Evolutionary conservation across 2,888 invertebrate species (phyloP).

Genomic region (Harpalus rufipes): DNA sequence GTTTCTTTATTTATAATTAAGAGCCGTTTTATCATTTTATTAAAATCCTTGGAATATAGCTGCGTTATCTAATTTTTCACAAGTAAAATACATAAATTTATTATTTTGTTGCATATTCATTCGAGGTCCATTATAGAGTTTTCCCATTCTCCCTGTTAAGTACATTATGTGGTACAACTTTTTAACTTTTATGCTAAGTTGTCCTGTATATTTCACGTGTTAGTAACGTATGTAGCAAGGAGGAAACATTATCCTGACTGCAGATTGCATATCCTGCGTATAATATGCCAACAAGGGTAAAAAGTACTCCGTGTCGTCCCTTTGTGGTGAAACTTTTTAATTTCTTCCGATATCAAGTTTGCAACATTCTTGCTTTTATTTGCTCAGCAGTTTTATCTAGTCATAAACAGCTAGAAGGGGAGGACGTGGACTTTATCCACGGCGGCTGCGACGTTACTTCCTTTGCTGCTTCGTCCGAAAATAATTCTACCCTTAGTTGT

Average conservation of each 20-base stretch:
- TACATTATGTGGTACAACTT: neutral
- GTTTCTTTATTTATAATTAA: no score
- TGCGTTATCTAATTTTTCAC: neutral
- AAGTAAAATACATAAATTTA: neutral
- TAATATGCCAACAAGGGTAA: slow-evolving; percentile 69
- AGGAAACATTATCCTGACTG: neutral
- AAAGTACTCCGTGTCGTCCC: slow-evolving; percentile 69
- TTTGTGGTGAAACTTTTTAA: slow-evolving; percentile 71
- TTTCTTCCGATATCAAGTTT: slow-evolving; percentile 71
- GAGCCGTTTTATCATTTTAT: no score
- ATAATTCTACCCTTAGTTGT: slow-evolving; percentile 52
- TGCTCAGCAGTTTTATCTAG: slow-evolving; percentile 71
- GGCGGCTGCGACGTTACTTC: slow-evolving; percentile 23
- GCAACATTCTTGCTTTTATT: slow-evolving; percentile 69
- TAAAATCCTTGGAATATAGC: no score
- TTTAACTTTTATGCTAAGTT: neutral
- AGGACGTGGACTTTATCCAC: neutral
- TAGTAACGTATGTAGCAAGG: neutral
- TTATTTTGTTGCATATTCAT: neutral
- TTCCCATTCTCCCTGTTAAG: neutral
- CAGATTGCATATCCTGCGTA: slow-evolving; percentile 55
- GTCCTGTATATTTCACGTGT: neutral
- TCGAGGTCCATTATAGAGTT: neutral
- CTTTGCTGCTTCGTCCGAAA: neutral
- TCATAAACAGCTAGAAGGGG: slow-evolving; percentile 69